Conservation (phyloP, 37 sponge, comb jelly and placozoan genomes). For the Tethya wilhelma region DNA sequence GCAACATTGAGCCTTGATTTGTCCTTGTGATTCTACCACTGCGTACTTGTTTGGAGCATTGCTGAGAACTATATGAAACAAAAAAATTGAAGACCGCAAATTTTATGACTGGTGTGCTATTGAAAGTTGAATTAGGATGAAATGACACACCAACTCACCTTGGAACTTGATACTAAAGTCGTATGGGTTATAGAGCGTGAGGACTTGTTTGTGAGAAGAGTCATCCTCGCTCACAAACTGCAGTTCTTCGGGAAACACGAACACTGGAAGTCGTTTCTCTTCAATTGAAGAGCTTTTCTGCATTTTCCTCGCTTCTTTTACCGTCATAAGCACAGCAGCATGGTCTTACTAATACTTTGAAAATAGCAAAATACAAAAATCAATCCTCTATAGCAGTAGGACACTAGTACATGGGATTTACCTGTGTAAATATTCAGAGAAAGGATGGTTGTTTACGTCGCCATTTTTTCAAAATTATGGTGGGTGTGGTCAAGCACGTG, state of each 20-base stretch:
- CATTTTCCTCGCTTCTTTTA: too few species aligned
- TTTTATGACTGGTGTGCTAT: neutral
- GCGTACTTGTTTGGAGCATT: slow-evolving; percentile 61
- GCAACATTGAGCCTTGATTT: slow-evolving; percentile 65
- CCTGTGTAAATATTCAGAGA: too few species aligned
- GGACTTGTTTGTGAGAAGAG: slow-evolving; percentile 64
- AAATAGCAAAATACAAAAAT: too few species aligned
- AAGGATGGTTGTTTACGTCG: slow-evolving; percentile 25
- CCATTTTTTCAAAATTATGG: slow-evolving; percentile 9
- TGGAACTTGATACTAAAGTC: slow-evolving; percentile 71
- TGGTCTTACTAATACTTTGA: too few species aligned
- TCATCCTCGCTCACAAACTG: slow-evolving; percentile 51
- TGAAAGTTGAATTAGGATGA: neutral
- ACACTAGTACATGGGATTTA: too few species aligned
- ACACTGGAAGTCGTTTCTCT: slow-evolving; percentile 71
- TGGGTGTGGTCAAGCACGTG: slow-evolving; percentile 6
- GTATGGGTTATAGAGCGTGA: slow-evolving; percentile 93
- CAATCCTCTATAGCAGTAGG: too few species aligned
- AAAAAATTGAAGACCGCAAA: neutral
- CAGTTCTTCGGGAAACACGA: slow-evolving; percentile 82
- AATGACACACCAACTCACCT: slow-evolving; percentile 35
- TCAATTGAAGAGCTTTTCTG: neutral
- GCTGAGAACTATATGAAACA: slow-evolving; percentile 55
- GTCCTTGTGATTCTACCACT: slow-evolving; percentile 64
- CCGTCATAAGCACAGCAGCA: too few species aligned